Conservation (phyloP, 1,140 invertebrate species). For the Schlechtendalia chinensis region DNA sequence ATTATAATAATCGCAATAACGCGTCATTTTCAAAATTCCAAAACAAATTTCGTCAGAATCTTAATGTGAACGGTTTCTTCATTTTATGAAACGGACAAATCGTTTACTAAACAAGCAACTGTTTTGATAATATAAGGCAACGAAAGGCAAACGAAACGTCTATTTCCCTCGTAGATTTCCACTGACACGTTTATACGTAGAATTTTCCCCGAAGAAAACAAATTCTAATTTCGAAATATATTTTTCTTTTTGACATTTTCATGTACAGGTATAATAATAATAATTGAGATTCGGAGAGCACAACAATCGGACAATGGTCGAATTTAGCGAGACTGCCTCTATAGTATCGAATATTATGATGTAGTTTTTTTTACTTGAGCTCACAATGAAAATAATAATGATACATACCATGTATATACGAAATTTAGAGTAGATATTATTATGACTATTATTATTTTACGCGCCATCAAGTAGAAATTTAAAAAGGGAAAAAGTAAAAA, state of each 20-base stretch:
- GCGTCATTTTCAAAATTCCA: no score
- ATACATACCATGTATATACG: slow-evolving; percentile 4
- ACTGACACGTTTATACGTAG: neutral
- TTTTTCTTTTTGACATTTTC: neutral
- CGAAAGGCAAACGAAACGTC: neutral
- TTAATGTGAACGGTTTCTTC: neutral
- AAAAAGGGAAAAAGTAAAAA: neutral
- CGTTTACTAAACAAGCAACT: no score
- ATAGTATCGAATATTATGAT: neutral
- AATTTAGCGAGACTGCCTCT: neutral
- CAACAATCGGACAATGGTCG: slow-evolving; percentile 6
- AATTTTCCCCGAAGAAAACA: neutral
- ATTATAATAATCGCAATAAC: no score
- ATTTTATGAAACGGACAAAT: no score
- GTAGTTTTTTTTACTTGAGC: neutral
- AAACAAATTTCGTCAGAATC: neutral
- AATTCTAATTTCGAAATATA: neutral
- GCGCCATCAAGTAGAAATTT: slow-evolving; percentile 14
- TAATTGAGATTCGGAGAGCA: neutral
- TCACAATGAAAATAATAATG: slow-evolving; percentile 22
- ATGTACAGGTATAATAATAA: neutral
- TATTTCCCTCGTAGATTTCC: neutral
- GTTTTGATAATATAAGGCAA: neutral
- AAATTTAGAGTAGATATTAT: slow-evolving; percentile 24
- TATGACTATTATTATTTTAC: slow-evolving; percentile 16